Evolutionary conservation across 1,140 invertebrate species (phyloP).

Genomic region (Lerema accius): DNA sequence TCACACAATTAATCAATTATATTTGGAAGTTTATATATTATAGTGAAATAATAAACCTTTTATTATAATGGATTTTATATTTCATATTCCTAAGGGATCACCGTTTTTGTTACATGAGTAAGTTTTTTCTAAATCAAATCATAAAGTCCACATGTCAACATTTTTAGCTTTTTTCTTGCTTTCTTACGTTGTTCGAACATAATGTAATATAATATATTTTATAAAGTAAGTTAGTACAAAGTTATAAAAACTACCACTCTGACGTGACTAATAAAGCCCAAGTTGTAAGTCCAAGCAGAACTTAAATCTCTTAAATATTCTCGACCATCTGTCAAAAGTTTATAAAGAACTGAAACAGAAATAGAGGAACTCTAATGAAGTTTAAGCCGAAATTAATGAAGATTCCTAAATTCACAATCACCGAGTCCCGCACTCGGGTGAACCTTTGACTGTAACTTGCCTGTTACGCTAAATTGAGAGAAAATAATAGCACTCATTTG

Average conservation of each 20-base stretch:
- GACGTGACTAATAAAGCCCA: background rate
- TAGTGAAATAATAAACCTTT: too few species aligned
- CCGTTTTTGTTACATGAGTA: too few species aligned
- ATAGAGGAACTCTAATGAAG: constrained; percentile 58
- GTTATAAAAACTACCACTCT: background rate
- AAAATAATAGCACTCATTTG: constrained; percentile 79
- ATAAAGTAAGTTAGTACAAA: too few species aligned
- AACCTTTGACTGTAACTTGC: constrained; percentile 76
- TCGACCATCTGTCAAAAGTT: background rate
- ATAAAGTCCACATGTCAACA: too few species aligned
- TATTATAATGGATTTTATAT: too few species aligned
- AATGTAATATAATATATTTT: too few species aligned
- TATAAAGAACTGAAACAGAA: constrained; percentile 46
- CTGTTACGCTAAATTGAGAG: constrained; percentile 80
- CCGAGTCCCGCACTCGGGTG: constrained; percentile 71
- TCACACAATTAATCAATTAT: too few species aligned
- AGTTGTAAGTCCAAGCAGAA: background rate
- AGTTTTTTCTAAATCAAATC: too few species aligned
- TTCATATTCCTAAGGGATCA: too few species aligned
- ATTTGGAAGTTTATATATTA: too few species aligned
- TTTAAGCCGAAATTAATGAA: constrained; percentile 77
- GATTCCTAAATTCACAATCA: constrained; percentile 80
- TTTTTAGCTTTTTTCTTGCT: too few species aligned
- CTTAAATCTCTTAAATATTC: background rate
- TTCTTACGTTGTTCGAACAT: too few species aligned